Evolutionary conservation across 2,113 vertebrate species (phyloP), one percentile per base, ranked within the genome.

Genomic region (Chroicocephalus ridibundus): DNA sequence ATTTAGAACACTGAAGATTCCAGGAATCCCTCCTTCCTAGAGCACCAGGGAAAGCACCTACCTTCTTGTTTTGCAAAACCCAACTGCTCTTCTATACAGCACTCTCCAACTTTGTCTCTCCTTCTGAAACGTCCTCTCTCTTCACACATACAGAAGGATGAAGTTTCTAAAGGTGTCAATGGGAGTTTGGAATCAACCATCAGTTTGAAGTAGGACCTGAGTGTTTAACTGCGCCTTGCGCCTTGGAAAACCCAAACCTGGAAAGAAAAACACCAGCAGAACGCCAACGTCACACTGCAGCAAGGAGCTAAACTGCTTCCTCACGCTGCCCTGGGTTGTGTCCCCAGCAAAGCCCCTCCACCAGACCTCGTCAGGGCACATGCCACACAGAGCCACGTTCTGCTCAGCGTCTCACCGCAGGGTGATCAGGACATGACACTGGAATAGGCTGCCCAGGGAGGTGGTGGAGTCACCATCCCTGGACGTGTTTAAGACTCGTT

Each of bases 281-380:
- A 52, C 5, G 2, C 21, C 64, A 14, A 36, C 0, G 4, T 46
- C 40, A 6, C 52, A 4, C 26, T 0, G 4, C 52, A 32, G 79
- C 4, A 4, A 57, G 64, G 42, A 47, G 52, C 26, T 36, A 5
- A 46, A 15, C 42, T 2, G 12, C 42, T 47, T 44, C 62, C 36
- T 18, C 19, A 34, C 2, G 10, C 16, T 34, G 77, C 38, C 25
- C 49, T 12, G 18, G 51, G 51, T 5, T 9, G 40, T 1, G 52
- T 42, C 11, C 34, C 19, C 40, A 3, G 24, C 8, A 36, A 24
- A 68, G 78, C 26, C 40, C 20, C 26, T 57, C 15, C 7, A 3
- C 64, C 79, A 13, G 52, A 46, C 16, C 51, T 46, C 4, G 11
- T 5, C 32, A 6, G 25, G 78, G 38, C 15, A 38, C n/a, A 38